Conservation (phyloP, 1,140 invertebrate genomes). For the Homalodisca vitripennis region DNA sequence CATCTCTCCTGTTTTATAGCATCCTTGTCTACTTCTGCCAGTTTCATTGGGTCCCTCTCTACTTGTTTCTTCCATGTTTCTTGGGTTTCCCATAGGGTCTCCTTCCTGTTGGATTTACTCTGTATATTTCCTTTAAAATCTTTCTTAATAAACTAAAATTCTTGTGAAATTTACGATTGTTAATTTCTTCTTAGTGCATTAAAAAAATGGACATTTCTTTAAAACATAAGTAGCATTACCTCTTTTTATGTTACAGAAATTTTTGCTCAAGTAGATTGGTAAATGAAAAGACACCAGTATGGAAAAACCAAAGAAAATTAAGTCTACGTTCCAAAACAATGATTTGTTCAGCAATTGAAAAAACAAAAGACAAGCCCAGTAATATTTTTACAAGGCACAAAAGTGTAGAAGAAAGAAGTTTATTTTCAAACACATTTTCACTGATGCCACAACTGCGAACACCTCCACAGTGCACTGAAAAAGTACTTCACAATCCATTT, state of each 20-base stretch:
- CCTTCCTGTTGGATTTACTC: background rate
- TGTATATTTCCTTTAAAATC: background rate
- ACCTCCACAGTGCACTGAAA: background rate
- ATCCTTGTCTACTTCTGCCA: too few relatives aligned
- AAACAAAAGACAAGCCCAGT: background rate
- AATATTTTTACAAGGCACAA: slow-evolving; percentile 3
- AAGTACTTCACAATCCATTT: background rate
- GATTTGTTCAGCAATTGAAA: slow-evolving; percentile 4
- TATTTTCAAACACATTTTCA: slow-evolving; percentile 6
- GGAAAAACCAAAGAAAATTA: background rate
- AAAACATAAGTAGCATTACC: background rate
- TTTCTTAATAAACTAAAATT: background rate
- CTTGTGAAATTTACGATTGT: background rate
- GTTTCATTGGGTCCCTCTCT: too few relatives aligned
- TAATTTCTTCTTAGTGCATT: background rate
- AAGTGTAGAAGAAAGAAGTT: slow-evolving; percentile 10
- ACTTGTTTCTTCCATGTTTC: too few relatives aligned
- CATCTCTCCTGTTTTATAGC: too few relatives aligned
- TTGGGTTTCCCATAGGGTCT: background rate
- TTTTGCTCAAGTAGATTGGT: background rate
- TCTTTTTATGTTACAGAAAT: background rate
- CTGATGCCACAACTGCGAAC: slow-evolving; percentile 8
- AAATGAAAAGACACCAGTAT: background rate
- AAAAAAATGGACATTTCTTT: too few relatives aligned
- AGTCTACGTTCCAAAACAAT: slow-evolving; percentile 13